These are phyloP conservation scores for Oxyteleia sp. DNA, from an alignment of 2,888 invertebrate species.

Conservation along the genomic window DNA sequence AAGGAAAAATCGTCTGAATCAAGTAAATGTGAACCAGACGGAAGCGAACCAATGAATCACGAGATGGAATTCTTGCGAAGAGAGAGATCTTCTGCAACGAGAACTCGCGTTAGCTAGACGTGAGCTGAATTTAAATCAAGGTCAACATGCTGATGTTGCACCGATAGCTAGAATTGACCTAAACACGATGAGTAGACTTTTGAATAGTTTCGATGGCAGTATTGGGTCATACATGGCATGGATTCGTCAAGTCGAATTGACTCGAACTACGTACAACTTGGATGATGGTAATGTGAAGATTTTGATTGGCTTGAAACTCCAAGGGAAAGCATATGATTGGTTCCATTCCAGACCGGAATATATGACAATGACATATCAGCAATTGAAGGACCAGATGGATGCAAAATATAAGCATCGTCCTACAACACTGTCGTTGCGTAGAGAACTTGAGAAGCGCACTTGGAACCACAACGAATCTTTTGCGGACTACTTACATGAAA, in stretches of 20 bases:
- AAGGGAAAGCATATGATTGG: slow-evolving; percentile 58
- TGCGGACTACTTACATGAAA: slow-evolving; percentile 69
- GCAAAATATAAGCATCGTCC: slow-evolving; percentile 62
- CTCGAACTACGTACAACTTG: slow-evolving; percentile 35
- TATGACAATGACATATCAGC: slow-evolving; percentile 19
- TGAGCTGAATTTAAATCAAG: not conserved
- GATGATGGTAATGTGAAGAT: slow-evolving; percentile 48
- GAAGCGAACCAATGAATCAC: not conserved
- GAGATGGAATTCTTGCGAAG: not conserved
- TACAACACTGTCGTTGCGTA: slow-evolving; percentile 42
- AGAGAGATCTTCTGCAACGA: not conserved
- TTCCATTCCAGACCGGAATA: slow-evolving; percentile 67
- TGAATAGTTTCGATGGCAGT: slow-evolving; percentile 47
- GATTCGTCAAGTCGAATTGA: slow-evolving; percentile 50
- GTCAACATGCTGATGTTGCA: not conserved
- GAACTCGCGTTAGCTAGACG: not conserved
- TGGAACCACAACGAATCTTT: slow-evolving; percentile 68
- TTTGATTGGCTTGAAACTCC: slow-evolving; percentile 45
- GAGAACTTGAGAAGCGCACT: slow-evolving; percentile 66
- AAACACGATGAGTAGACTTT: slow-evolving; percentile 1
- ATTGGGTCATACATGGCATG: slow-evolving; percentile 43
- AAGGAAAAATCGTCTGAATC: not conserved
- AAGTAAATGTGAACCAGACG: not conserved
- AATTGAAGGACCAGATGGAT: slow-evolving; percentile 27
- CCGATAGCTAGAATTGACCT: not conserved